Conservation (phyloP, 2,797 vertebrate species). For the Zenarchopterus dispar region DNA sequence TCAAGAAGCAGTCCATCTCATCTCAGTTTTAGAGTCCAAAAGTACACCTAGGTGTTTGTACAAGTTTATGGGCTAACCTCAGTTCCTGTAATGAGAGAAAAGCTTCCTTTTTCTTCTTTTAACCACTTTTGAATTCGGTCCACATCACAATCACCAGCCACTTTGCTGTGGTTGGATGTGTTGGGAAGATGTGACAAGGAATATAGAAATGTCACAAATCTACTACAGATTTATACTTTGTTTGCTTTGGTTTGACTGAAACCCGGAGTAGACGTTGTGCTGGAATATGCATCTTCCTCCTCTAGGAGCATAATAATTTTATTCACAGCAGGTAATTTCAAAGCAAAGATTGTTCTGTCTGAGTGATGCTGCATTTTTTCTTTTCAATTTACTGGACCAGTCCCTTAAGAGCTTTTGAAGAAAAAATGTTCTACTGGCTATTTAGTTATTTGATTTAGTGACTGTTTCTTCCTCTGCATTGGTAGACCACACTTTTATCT, state of each 20-base stretch:
- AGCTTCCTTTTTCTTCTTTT: slow-evolving; percentile 14
- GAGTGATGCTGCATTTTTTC: no score
- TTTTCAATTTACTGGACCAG: no score
- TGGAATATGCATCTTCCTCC: slow-evolving; percentile 2
- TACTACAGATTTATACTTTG: slow-evolving; percentile 23
- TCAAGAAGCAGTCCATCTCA: neutral
- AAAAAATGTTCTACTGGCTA: no score
- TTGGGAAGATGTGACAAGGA: slow-evolving; percentile 30
- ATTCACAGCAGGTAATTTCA: no score
- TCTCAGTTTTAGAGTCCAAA: neutral
- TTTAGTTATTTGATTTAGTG: no score
- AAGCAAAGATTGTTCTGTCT: no score
- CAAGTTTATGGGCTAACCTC: neutral
- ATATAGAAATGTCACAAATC: slow-evolving; percentile 35
- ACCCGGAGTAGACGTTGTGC: slow-evolving; percentile 6
- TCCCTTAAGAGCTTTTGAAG: no score
- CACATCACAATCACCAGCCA: slow-evolving; percentile 26
- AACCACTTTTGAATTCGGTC: slow-evolving; percentile 15
- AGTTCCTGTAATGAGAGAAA: slow-evolving; percentile 12
- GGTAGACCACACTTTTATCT: no score
- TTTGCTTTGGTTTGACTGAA: slow-evolving; percentile 35
- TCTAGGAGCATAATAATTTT: neutral
- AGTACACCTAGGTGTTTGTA: neutral
- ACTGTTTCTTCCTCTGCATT: no score
- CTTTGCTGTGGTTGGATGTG: slow-evolving; percentile 13